phyloP scores from a whole-genome alignment of 2,797 vertebrate species.

The Sorex maritimensis region DNA sequence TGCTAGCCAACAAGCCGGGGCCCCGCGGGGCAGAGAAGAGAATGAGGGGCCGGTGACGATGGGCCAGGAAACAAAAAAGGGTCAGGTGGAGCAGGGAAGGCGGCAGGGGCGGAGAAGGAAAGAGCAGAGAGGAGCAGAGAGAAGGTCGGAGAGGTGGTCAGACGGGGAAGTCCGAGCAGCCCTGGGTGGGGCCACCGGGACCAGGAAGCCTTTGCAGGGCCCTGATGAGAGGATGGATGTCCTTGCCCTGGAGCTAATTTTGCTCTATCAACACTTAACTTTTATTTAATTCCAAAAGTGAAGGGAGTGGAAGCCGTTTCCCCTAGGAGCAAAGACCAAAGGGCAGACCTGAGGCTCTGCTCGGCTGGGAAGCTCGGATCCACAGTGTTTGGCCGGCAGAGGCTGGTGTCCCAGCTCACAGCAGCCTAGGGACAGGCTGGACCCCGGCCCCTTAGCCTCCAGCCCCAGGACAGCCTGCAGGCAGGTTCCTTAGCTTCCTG shows the following conservation, averaged over 20 bases:
- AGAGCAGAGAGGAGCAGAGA: too few species aligned
- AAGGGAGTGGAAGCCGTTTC: slow-evolving; percentile 64
- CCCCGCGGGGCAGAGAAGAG: slow-evolving; percentile 53
- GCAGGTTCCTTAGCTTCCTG: slow-evolving; percentile 46
- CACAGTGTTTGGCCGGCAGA: slow-evolving; percentile 46
- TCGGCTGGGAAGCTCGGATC: slow-evolving; percentile 28
- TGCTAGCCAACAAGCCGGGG: slow-evolving; percentile 49
- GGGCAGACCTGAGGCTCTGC: slow-evolving; percentile 43
- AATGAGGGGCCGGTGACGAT: not conserved
- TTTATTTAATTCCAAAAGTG: slow-evolving; percentile 68
- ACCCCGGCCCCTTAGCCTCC: not conserved
- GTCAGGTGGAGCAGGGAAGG: not conserved
- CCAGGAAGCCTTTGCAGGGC: not conserved
- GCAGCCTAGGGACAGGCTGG: not conserved
- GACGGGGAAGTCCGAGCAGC: slow-evolving; percentile 2
- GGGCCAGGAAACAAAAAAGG: slow-evolving; percentile 30
- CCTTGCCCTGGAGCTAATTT: slow-evolving; percentile 32
- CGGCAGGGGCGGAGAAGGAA: slow-evolving; percentile 11
- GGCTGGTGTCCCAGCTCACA: not conserved
- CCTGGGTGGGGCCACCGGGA: not conserved
- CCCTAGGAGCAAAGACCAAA: slow-evolving; percentile 59
- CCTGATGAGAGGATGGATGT: slow-evolving; percentile 19
- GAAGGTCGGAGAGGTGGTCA: too few species aligned
- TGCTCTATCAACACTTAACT: slow-evolving; percentile 51
- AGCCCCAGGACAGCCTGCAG: slow-evolving; percentile 17